phyloP scores from a whole-genome alignment of 2,888 invertebrate species.

The Parnassius apollo region DNA sequence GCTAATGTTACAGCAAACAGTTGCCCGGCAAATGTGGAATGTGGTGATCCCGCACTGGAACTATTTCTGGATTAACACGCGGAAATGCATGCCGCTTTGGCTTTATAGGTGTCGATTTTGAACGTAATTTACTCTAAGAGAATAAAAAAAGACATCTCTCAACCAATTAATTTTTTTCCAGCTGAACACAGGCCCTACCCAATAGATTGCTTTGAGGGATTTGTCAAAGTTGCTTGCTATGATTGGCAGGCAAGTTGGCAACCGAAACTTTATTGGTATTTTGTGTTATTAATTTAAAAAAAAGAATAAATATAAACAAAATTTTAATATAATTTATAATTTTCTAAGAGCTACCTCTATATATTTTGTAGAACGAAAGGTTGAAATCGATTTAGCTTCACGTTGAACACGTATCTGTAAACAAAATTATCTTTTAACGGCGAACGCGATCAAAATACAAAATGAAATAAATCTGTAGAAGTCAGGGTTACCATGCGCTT shows the following conservation, averaged over 20 bases:
- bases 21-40: constrained; percentile 49
- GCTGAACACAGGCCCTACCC: no score
- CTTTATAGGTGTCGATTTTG: constrained; percentile 23
- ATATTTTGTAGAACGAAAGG: background rate
- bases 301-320: no score
- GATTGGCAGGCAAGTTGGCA: no score
- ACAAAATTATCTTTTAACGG: constrained; percentile 18
- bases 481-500: constrained; percentile 13
- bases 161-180: no score
- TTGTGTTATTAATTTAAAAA: no score
- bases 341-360: no score
- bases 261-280: no score
- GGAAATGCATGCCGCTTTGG: constrained; percentile 50
- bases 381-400: constrained; percentile 16
- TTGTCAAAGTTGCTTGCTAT: no score
- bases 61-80: constrained; percentile 66
- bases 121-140: constrained; percentile 8
- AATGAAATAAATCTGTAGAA: constrained; percentile 7
- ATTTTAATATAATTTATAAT: no score
- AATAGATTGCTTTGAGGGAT: no score
- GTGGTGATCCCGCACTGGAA: constrained; percentile 51
- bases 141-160: no score
- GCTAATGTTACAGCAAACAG: constrained; percentile 52
- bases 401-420: constrained; percentile 10
- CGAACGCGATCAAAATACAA: constrained; percentile 13